phyloP scores from a whole-genome alignment of 2,888 invertebrate species.

The Callimorpha dominula region DNA sequence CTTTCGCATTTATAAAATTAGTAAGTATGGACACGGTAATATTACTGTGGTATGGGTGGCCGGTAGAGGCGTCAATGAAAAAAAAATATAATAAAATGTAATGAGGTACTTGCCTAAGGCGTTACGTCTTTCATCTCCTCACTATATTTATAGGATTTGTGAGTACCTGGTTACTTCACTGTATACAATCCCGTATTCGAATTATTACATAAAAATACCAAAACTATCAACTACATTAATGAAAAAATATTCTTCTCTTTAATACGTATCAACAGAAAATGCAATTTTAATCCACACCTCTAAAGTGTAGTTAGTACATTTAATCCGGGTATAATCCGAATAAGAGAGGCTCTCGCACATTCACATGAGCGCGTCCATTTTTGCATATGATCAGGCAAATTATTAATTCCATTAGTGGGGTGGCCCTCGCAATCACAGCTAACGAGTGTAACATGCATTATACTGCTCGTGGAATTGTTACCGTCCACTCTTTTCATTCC shows the following conservation, averaged over 20 bases:
- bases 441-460: conserved; percentile 46
- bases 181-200: too few relatives aligned
- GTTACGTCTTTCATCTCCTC: too few relatives aligned
- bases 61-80: too few relatives aligned
- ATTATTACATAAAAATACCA: too few relatives aligned
- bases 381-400: conserved; percentile 56
- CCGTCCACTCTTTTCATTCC: conserved; percentile 14
- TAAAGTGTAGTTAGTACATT: conserved; percentile 7
- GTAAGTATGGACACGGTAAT: too few relatives aligned
- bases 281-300: conserved; percentile 2
- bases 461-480: conserved; percentile 21
- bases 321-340: conserved; percentile 12
- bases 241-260: not conserved
- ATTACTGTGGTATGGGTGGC: too few relatives aligned
- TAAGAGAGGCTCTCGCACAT: conserved; percentile 13
- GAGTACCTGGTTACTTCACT: too few relatives aligned
- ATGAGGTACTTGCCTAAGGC: too few relatives aligned
- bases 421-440: conserved; percentile 45
- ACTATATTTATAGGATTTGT: too few relatives aligned
- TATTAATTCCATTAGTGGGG: conserved; percentile 56
- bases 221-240: not conserved
- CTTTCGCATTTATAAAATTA: too few relatives aligned
- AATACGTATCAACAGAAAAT: not conserved
- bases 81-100: too few relatives aligned
- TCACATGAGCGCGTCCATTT: conserved; percentile 32